These are phyloP conservation scores for Ichneumon xanthorius DNA, from an alignment of 2,888 invertebrate genomes.

Conservation along the genomic window DNA sequence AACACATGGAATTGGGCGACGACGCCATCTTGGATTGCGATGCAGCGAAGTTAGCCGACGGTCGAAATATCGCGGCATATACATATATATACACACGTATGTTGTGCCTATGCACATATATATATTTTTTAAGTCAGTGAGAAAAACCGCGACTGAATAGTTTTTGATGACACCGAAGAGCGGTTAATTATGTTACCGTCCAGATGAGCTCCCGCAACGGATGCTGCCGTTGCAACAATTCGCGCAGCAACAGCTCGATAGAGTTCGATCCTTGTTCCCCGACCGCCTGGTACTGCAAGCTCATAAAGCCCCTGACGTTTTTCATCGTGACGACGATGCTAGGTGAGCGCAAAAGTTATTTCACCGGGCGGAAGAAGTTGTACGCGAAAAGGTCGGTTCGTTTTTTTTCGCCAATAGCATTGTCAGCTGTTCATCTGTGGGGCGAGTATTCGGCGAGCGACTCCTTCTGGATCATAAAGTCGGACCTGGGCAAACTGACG, in stretches of 20 bases:
- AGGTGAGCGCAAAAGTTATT: constrained; percentile 72
- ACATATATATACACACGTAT: not conserved
- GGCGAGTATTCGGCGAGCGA: constrained; percentile 80
- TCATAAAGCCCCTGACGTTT: constrained; percentile 78
- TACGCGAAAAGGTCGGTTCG: not conserved
- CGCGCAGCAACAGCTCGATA: constrained; percentile 75
- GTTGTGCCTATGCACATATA: not conserved
- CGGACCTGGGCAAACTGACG: constrained; percentile 78
- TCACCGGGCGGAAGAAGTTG: not conserved
- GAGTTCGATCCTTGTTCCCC: constrained; percentile 67
- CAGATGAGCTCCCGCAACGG: constrained; percentile 78
- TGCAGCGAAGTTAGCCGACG: not conserved
- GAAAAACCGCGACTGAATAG: not conserved
- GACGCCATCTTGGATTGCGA: not conserved
- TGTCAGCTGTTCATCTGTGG: constrained; percentile 81
- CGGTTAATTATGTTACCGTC: constrained; percentile 58
- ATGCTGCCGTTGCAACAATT: constrained; percentile 74
- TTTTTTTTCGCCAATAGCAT: constrained; percentile 71
- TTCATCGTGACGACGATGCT: constrained; percentile 79
- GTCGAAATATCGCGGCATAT: not conserved
- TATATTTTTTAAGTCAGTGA: not conserved
- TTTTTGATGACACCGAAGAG: constrained; percentile 29
- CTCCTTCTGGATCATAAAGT: constrained; percentile 77
- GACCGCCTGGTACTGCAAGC: constrained; percentile 75
- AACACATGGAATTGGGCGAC: not conserved